Evolutionary conservation across 2,888 invertebrate genomes (phyloP).

Genomic region (Hemaris fuciformis): DNA sequence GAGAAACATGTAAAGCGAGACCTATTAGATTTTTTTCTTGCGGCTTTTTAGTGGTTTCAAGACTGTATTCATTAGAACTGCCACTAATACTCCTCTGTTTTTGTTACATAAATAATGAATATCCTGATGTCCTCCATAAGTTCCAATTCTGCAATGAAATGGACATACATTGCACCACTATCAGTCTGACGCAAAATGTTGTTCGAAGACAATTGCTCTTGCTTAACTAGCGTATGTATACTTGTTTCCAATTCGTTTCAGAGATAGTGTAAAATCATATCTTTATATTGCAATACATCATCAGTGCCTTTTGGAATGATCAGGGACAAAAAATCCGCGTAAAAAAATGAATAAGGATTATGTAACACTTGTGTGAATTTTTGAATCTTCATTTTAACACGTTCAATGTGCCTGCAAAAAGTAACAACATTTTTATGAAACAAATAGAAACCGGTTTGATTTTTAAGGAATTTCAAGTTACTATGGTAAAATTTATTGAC

Average conservation of each 20-base stretch:
- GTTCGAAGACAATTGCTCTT: background rate
- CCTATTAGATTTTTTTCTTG: too few relatives aligned
- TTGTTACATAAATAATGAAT: too few relatives aligned
- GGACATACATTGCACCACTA: background rate
- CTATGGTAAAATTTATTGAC: too few relatives aligned
- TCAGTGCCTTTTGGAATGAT: background rate
- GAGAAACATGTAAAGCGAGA: too few relatives aligned
- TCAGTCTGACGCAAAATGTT: background rate
- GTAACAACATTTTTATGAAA: background rate
- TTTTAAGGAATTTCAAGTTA: too few relatives aligned
- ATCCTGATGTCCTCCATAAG: background rate
- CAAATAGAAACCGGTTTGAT: too few relatives aligned
- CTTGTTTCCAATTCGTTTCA: constrained; percentile 5
- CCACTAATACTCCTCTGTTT: too few relatives aligned
- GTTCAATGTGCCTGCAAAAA: background rate
- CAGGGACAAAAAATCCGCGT: background rate
- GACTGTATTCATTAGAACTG: too few relatives aligned
- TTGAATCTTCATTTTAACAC: background rate
- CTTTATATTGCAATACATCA: background rate
- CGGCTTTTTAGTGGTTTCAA: too few relatives aligned
- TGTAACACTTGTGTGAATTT: background rate
- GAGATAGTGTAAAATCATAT: background rate
- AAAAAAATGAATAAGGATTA: background rate
- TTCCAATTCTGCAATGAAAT: background rate
- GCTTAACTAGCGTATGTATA: background rate